These are phyloP conservation scores for Orthonyx spaldingii DNA, from an alignment of 2,113 vertebrate species.

Conservation along the genomic window DNA sequence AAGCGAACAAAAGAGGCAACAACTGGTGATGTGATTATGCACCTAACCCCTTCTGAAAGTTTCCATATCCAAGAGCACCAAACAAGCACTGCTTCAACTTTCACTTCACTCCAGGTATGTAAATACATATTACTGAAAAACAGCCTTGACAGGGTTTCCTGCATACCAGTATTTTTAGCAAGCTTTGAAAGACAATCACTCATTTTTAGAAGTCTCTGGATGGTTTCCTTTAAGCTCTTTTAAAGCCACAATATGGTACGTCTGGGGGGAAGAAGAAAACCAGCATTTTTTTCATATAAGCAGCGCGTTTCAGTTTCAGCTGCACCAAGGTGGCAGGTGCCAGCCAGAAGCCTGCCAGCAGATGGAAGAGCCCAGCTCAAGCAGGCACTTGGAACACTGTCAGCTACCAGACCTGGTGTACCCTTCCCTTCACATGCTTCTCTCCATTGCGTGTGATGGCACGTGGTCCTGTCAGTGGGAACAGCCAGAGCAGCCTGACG, in stretches of 20 bases:
- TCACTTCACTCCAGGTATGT: not conserved
- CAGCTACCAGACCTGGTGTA: not conserved
- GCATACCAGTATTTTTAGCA: not conserved
- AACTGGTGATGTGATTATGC: not conserved
- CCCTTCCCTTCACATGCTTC: not conserved
- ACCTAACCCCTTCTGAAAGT: not conserved
- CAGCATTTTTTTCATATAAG: not conserved
- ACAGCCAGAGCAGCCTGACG: not conserved
- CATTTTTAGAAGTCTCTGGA: not conserved
- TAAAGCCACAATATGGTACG: not conserved
- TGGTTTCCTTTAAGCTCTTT: not conserved
- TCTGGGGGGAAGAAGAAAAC: not conserved
- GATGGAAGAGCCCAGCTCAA: not conserved
- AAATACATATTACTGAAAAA: not conserved
- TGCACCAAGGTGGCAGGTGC: not conserved
- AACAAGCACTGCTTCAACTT: not conserved
- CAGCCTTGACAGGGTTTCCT: not conserved
- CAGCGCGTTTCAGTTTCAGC: not conserved
- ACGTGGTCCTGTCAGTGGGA: not conserved
- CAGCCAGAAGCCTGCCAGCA: not conserved
- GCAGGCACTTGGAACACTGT: not conserved
- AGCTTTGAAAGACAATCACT: not conserved
- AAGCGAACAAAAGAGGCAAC: slow-evolving; percentile 31
- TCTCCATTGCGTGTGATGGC: not conserved
- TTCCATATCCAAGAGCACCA: not conserved